phyloP scores from a whole-genome alignment of 2,797 vertebrate species.

The Thunnus albacares region DNA sequence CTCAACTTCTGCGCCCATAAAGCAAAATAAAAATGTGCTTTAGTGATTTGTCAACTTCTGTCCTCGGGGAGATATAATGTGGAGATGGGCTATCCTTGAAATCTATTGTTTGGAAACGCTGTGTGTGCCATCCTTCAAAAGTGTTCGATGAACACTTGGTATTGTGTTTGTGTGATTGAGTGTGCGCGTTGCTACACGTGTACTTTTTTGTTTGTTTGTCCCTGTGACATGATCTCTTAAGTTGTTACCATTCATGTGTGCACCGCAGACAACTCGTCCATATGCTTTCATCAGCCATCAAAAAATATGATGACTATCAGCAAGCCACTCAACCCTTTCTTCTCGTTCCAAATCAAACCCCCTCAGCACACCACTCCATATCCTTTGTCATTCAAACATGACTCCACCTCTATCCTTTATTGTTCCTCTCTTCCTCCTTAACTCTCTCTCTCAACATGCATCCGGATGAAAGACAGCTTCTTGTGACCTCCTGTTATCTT shows the following conservation, averaged over 20 bases:
- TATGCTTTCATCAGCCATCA: constrained; percentile 25
- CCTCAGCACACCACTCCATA: constrained; percentile 46
- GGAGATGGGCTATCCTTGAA: constrained; percentile 72
- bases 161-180: constrained; percentile 6
- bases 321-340: constrained; percentile 8
- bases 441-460: constrained; percentile 50
- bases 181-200: constrained; percentile 5
- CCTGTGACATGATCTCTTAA: constrained; percentile 51
- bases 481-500: constrained; percentile 71
- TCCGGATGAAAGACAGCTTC: constrained; percentile 61
- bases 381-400: constrained; percentile 74
- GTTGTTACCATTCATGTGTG: constrained; percentile 43
- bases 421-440: constrained; percentile 49
- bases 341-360: constrained; percentile 3
- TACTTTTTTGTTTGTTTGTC: constrained; percentile 52
- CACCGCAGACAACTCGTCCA: constrained; percentile 20
- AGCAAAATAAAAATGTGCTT: constrained; percentile 78
- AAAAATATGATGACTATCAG: constrained; percentile 14
- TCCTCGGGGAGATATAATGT: constrained; percentile 67
- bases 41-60: constrained; percentile 82
- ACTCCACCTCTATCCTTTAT: constrained; percentile 50
- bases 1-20: constrained; percentile 76
- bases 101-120: constrained; percentile 63
- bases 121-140: constrained; percentile 63
- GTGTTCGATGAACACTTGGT: neutral